A percentile compares a stretch with the other conserved stretches of the same genome.
phyloP scores from a whole-genome alignment of 2,888 invertebrate species.

The Cosmia pyralina region DNA sequence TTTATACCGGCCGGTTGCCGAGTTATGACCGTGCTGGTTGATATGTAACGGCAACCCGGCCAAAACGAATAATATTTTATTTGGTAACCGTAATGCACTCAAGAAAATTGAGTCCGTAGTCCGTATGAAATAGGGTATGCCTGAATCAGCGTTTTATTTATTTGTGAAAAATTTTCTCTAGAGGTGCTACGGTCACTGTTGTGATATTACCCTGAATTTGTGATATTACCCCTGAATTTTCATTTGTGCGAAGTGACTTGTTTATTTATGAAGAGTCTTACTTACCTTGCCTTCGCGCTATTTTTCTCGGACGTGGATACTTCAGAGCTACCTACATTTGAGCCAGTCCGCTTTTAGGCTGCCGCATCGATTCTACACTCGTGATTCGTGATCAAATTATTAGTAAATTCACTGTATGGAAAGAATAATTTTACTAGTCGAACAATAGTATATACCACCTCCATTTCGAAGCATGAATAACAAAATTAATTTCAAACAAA shows the following conservation, averaged over 20 bases:
- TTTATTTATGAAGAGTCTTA: conserved; percentile 55
- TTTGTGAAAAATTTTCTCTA: conserved; percentile 50
- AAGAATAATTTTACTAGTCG: conserved; percentile 14
- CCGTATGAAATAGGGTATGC: conserved; percentile 67
- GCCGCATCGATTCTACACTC: conserved; percentile 36
- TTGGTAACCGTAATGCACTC: conserved; percentile 78
- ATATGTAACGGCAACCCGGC: conserved; percentile 57
- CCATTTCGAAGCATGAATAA: too few relatives aligned
- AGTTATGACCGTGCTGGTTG: conserved; percentile 72
- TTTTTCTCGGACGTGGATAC: conserved; percentile 41
- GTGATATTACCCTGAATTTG: conserved; percentile 47
- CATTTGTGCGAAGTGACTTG: conserved; percentile 58
- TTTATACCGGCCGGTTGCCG: conserved; percentile 70
- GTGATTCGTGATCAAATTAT: conserved; percentile 42
- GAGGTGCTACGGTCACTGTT: conserved; percentile 32
- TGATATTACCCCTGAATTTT: conserved; percentile 44
- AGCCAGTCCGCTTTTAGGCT: conserved; percentile 21
- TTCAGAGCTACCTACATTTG: conserved; percentile 4
- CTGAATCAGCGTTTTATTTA: conserved; percentile 66
- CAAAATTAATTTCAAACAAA: too few relatives aligned
- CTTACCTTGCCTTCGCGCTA: conserved; percentile 32
- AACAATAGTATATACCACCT: background rate
- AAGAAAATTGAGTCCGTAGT: conserved; percentile 79
- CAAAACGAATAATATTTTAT: conserved; percentile 73
- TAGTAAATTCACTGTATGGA: conserved; percentile 24